Percentiles rank a stretch among this genome's conserved stretches.
Evolutionary conservation across 2,797 vertebrate species (phyloP).

Genomic region (Scyliorhinus canicula): DNA sequence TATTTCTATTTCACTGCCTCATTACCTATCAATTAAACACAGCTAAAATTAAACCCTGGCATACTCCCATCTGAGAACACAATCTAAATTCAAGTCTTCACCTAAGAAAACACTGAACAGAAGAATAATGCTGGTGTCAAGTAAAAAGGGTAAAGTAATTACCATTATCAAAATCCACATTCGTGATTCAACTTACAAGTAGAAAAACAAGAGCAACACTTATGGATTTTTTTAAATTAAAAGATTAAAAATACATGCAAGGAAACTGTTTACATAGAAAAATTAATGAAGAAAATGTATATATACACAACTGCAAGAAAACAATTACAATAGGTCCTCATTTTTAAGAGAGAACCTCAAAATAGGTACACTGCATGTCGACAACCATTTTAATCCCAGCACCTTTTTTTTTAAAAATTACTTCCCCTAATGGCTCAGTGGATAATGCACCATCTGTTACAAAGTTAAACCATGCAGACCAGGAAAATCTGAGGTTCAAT

Average conservation of each 20-base stretch:
- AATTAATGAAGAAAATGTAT: not conserved
- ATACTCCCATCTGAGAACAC: constrained; percentile 36
- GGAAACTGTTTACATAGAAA: not conserved
- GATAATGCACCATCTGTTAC: not conserved
- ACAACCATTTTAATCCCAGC: not conserved
- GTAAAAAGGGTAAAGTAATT: constrained; percentile 35
- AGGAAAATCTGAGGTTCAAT: not conserved
- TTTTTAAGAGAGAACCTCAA: not conserved
- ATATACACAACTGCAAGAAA: not conserved
- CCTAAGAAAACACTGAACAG: constrained; percentile 31
- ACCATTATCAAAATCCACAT: constrained; percentile 36
- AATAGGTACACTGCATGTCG: not conserved
- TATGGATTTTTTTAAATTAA: constrained; percentile 8
- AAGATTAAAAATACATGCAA: constrained; percentile 24
- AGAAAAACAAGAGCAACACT: constrained; percentile 11
- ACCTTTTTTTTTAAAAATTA: not conserved
- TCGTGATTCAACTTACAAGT: constrained; percentile 36
- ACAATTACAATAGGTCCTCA: not conserved
- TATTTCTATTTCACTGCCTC: constrained; percentile 34
- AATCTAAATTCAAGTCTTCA: constrained; percentile 38
- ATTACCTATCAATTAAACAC: constrained; percentile 37
- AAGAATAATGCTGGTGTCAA: constrained; percentile 38
- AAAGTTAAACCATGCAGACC: not conserved
- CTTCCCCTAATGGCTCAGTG: not conserved
- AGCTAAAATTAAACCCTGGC: constrained; percentile 37